Evolutionary conservation across 2,113 vertebrate genomes (phyloP), one percentile per base, ranked within the genome.

Genomic region (Regulus satrapa): DNA sequence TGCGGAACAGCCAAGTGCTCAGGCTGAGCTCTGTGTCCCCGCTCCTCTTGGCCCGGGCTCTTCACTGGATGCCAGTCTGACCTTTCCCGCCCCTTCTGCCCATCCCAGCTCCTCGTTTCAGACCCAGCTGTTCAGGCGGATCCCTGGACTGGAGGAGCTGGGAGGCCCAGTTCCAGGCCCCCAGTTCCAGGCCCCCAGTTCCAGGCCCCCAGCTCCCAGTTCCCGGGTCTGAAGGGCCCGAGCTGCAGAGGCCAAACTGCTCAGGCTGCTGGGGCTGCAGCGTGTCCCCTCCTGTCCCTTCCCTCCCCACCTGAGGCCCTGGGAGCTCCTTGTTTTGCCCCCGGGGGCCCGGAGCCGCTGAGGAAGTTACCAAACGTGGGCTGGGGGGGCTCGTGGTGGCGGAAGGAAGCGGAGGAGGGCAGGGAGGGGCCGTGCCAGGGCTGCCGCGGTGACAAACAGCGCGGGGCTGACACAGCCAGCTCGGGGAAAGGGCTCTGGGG

Each of bases 391-490:
- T 95, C 4, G 3, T 10, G 45, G 29, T 0, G 1, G 72, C 54
- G 85, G 96, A 95, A 97, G 95, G 96, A 97, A 97, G 85, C 3
- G 15, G 88, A 67, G 58, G 56, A 81, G 91, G 20, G 1, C 74
- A 78, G 89, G 89, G 91, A 95, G 96, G 85, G 73, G 68, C 76
- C 2, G 4, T 64, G 92, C 77, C 54, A 12, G 71, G 26, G 54
- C 41, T 75, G 81, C 95, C 36, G 76, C 46, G 14, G 52, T 28
- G 78, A 86, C 83, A 95, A 95, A 93, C 61, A 95, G 51, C 41
- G 21, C 0, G 0, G 0, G 48, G 31, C 48, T 68, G 63, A 17
- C 72, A 59, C 62, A 48, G 40, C 51, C 69, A 62, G 32, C 45
- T 24, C 4, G 1, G 38, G 45, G 29, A 72, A 20, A 91, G 52